Evolutionary conservation across 2,113 vertebrate species (phyloP), one percentile per base, ranked within the genome.

Genomic region (Oryzias melastigma): DNA sequence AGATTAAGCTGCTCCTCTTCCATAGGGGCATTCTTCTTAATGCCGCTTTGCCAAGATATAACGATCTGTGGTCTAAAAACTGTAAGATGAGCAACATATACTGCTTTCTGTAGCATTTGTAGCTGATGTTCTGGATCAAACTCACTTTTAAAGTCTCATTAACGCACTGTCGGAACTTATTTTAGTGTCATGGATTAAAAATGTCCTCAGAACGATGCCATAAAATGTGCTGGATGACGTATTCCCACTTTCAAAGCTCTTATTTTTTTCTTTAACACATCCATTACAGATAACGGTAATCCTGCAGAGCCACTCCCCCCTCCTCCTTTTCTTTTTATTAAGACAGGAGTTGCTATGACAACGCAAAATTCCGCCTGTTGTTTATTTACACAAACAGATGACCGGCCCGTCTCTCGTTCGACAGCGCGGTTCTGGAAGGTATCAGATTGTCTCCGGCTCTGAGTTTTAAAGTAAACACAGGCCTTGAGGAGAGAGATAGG

Each of bases 371-470:
- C 7, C 51, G 48, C 69, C 3, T 73, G 52, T 62, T 85, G 85
- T 85, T 85, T 87, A 80, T 84, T 85, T 84, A 66, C 25, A 47
- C 65, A 78, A 82, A 82, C 57, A 65, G 57, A 70, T 12, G 15
- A 46, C 2, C 25, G 22, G 51, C 59, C 84, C 84, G 82, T 85
- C 85, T 62, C 55, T 0, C 58, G 68, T 58, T 43, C 71, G 72
- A 77, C 77, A 43, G 22, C 77, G 56, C 71, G 77, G 69, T 82
- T 82, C 77, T 81, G 71, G 67, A 69, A 75, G 49, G 62, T 67
- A 85, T 85, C 85, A 82, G 53, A 52, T 65, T 45, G 44, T 22
- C 63, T 62, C 64, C 27, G 35, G 57, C 71, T 65, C 47, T 14
- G 42, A 54, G 70, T 78, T 78, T 69, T 64, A 65, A 68, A 75